Percentiles rank a stretch among this genome's conserved stretches.
Conservation (phyloP, 2,113 vertebrate species). For the Anas platyrhynchos region DNA sequence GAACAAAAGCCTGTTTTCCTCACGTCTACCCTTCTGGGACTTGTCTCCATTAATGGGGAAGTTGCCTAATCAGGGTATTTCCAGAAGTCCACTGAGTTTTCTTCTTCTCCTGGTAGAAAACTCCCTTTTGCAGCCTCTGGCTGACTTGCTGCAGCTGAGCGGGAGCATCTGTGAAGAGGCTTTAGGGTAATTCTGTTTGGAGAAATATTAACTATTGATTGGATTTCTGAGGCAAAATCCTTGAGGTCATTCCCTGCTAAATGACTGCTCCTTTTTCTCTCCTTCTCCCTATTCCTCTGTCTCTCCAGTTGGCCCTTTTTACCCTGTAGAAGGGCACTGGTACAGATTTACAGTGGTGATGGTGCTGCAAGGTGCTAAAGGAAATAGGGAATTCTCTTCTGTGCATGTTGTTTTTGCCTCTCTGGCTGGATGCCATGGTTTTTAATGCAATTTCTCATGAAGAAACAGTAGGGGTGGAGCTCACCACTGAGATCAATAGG, state of each 20-base stretch:
- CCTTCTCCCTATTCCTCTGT: not conserved
- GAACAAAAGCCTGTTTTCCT: not conserved
- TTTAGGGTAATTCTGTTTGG: not conserved
- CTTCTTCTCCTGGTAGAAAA: not conserved
- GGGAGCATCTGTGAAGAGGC: not conserved
- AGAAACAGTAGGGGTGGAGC: not conserved
- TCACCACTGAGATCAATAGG: not conserved
- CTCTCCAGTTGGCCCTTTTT: not conserved
- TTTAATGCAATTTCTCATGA: not conserved
- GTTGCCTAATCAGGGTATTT: not conserved
- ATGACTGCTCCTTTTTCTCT: not conserved
- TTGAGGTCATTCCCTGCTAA: not conserved
- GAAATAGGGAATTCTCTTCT: not conserved
- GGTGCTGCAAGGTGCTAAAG: not conserved
- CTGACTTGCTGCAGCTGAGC: not conserved
- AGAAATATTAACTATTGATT: conserved; percentile 1
- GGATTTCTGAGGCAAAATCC: conserved; percentile 6
- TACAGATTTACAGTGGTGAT: not conserved
- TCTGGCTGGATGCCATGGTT: not conserved
- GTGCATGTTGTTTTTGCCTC: not conserved
- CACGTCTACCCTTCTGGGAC: not conserved
- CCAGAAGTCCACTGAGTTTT: not conserved
- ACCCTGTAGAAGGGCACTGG: not conserved
- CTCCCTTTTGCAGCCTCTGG: not conserved
- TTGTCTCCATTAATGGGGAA: not conserved